phyloP scores from a whole-genome alignment of 2,888 invertebrate genomes.

The Euzophera pinguis region DNA sequence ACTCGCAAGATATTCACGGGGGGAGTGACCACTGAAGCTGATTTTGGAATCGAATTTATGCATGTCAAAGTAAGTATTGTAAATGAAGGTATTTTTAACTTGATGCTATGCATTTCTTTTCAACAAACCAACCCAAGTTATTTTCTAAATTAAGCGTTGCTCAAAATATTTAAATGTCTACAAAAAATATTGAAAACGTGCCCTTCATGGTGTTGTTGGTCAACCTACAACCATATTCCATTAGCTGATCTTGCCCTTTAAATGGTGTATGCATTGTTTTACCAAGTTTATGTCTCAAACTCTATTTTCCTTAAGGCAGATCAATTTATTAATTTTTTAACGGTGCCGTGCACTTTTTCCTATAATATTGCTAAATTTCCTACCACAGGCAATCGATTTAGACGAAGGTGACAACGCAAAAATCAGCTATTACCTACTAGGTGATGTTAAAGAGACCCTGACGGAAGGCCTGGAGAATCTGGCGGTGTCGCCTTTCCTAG shows the following conservation, averaged over 20 bases:
- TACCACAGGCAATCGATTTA: constrained; percentile 84
- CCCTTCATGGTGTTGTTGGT: no score
- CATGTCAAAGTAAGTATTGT: constrained; percentile 82
- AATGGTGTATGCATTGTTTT: no score
- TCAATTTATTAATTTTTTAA: no score
- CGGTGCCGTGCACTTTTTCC: no score
- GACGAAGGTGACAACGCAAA: constrained; percentile 87
- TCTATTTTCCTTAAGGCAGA: no score
- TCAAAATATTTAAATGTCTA: no score
- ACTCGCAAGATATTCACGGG: constrained; percentile 91
- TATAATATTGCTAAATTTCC: background rate
- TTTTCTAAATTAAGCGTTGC: no score
- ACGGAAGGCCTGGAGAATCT: constrained; percentile 92
- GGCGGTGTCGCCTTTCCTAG: constrained; percentile 88
- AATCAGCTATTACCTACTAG: constrained; percentile 88
- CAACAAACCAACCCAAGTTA: no score
- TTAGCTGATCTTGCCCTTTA: no score
- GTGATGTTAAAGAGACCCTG: constrained; percentile 89
- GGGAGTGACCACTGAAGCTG: constrained; percentile 95
- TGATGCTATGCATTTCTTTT: background rate
- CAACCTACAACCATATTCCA: no score
- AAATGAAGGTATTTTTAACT: background rate
- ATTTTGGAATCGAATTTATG: constrained; percentile 94
- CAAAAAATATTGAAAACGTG: no score
- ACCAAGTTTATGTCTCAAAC: no score